phyloP scores from a whole-genome alignment of 2,113 vertebrate genomes.

The Bothrops jararaca region DNA sequence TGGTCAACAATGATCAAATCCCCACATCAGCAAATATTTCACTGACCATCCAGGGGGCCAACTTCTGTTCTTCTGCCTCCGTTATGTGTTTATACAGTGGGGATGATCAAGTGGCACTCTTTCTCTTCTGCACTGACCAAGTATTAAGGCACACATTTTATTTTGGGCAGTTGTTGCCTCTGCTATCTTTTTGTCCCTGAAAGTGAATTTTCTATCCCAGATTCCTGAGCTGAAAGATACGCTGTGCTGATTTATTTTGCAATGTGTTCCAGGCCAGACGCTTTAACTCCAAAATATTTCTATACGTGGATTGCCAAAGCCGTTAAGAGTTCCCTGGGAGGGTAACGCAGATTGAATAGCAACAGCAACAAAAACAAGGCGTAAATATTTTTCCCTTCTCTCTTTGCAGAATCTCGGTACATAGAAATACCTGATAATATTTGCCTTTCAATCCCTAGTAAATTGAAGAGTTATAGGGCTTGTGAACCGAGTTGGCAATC shows the following conservation, averaged over 20 bases:
- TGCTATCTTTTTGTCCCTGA: too few species aligned
- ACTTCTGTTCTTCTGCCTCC: neutral
- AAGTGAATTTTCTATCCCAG: neutral
- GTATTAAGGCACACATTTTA: neutral
- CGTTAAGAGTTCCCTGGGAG: neutral
- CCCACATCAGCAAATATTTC: neutral
- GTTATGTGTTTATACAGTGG: neutral
- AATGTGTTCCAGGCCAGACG: neutral
- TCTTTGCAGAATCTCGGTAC: neutral
- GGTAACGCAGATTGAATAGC: neutral
- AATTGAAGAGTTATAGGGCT: neutral
- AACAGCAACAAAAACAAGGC: too few species aligned
- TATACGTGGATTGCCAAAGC: neutral
- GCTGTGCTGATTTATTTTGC: neutral
- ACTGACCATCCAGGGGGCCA: neutral
- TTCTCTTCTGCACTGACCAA: too few species aligned
- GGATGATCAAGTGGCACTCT: fast-evolving
- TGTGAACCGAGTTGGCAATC: neutral
- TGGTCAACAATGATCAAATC: neutral
- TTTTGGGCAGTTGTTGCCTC: neutral
- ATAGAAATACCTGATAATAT: neutral
- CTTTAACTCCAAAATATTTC: neutral
- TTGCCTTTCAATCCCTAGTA: neutral
- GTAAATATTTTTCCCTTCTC: neutral
- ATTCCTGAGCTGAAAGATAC: neutral